These are phyloP conservation scores for Yponomeuta plumbellus DNA, from an alignment of 2,888 invertebrate genomes.

Conservation along the genomic window DNA sequence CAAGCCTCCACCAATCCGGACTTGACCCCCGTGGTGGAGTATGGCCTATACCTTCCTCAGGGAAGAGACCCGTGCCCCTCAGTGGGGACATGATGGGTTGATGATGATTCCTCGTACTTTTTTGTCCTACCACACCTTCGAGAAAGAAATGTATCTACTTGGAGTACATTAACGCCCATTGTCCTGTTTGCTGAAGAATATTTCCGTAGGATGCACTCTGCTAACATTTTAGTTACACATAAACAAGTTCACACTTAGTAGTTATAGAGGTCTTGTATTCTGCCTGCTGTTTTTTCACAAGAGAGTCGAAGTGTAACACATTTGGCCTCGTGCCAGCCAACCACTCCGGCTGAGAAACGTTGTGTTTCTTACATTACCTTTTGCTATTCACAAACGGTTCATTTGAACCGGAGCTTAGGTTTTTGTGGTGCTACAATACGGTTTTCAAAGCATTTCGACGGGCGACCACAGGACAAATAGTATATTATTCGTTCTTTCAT, in stretches of 20 bases:
- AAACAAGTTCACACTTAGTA: conserved; percentile 3
- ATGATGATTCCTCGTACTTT: neutral
- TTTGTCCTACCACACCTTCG: neutral
- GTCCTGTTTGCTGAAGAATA: neutral
- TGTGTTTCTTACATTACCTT: conserved; percentile 24
- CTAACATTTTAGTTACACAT: neutral
- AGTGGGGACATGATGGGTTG: too few species aligned
- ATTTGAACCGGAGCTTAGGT: neutral
- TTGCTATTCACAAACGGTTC: conserved; percentile 8
- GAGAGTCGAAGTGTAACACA: conserved; percentile 32
- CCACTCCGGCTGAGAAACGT: conserved; percentile 35
- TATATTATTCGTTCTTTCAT: too few species aligned
- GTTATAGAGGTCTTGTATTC: neutral
- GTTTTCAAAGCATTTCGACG: too few species aligned
- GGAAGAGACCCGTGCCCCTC: too few species aligned
- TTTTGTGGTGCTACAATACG: neutral
- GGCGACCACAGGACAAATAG: too few species aligned
- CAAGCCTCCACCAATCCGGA: too few species aligned
- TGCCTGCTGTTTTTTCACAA: conserved; percentile 1
- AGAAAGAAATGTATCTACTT: neutral
- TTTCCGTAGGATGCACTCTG: neutral
- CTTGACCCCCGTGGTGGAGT: too few species aligned
- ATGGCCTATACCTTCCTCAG: too few species aligned
- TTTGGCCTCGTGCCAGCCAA: conserved; percentile 44
- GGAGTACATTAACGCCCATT: neutral